Evolutionary conservation across 2,888 invertebrate genomes (phyloP).

Genomic region (Unio delphinus): DNA sequence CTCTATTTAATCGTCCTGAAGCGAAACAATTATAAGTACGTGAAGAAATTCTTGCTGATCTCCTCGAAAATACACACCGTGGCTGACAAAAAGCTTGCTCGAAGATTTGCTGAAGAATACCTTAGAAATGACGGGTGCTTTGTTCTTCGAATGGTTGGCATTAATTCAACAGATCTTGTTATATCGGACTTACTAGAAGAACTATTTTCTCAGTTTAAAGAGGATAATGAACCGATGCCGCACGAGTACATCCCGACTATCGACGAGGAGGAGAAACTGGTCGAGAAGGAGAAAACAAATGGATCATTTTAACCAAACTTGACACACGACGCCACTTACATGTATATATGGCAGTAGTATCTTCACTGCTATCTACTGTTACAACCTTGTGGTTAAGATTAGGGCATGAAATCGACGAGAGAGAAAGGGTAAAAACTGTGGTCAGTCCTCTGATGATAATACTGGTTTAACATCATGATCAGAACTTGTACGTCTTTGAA

Average conservation of each 20-base stretch:
- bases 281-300: conserved; percentile 25
- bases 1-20: conserved; percentile 50
- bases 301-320: too few species aligned
- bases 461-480: too few species aligned
- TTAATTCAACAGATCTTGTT: conserved; percentile 60
- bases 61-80: conserved; percentile 42
- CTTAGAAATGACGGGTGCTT: conserved; percentile 62
- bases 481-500: too few species aligned
- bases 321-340: too few species aligned
- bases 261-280: conserved; percentile 27
- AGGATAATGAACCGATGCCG: conserved; percentile 28
- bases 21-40: conserved; percentile 52
- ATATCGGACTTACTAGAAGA: conserved; percentile 51
- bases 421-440: too few species aligned
- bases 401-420: too few species aligned
- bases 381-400: too few species aligned
- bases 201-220: conserved; percentile 45
- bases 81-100: conserved; percentile 51
- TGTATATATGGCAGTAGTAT: too few species aligned
- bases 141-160: conserved; percentile 55
- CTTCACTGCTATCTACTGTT: too few species aligned
- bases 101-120: conserved; percentile 54
- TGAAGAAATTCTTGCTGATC: conserved; percentile 58
- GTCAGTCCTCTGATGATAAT: too few species aligned
- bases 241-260: conserved; percentile 24